These are phyloP conservation scores for Aphaenogaster floridana DNA, from an alignment of 1,140 invertebrate genomes.

Conservation along the genomic window DNA sequence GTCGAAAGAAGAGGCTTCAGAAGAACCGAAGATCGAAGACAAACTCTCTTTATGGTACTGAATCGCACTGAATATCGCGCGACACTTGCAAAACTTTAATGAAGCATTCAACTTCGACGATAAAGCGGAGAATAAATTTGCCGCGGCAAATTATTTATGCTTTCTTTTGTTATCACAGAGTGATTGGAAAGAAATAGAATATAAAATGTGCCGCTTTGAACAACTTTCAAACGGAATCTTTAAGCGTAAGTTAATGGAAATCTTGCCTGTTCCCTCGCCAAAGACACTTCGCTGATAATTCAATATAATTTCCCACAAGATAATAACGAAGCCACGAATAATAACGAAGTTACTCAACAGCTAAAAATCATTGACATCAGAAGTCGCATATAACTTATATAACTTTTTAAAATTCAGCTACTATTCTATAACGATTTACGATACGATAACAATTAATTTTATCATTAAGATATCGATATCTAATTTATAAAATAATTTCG, in stretches of 20 bases:
- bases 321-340: background rate
- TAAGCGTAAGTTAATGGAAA: slow-evolving; percentile 25
- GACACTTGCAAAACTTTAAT: slow-evolving; percentile 30
- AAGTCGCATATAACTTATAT: background rate
- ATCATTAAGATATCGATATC: background rate
- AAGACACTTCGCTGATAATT: background rate
- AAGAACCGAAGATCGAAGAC: slow-evolving; percentile 10
- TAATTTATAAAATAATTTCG: slow-evolving; percentile 23
- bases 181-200: slow-evolving; percentile 50
- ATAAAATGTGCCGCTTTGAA: slow-evolving; percentile 37
- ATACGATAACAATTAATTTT: background rate
- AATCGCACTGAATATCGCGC: background rate
- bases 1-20: background rate
- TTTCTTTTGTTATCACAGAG: background rate
- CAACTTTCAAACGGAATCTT: slow-evolving; percentile 45
- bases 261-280: no score
- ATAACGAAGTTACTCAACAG: background rate
- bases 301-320: slow-evolving; percentile 4
- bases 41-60: slow-evolving; percentile 13
- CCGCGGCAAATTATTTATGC: slow-evolving; percentile 32
- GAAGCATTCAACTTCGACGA: slow-evolving; percentile 7
- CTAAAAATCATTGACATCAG: background rate
- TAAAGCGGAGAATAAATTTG: slow-evolving; percentile 36
- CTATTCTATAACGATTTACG: background rate
- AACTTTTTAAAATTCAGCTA: background rate